Evolutionary conservation across 2,113 vertebrate genomes (phyloP), one percentile per base, ranked within the genome.

Genomic region (Elgaria multicarinata): DNA sequence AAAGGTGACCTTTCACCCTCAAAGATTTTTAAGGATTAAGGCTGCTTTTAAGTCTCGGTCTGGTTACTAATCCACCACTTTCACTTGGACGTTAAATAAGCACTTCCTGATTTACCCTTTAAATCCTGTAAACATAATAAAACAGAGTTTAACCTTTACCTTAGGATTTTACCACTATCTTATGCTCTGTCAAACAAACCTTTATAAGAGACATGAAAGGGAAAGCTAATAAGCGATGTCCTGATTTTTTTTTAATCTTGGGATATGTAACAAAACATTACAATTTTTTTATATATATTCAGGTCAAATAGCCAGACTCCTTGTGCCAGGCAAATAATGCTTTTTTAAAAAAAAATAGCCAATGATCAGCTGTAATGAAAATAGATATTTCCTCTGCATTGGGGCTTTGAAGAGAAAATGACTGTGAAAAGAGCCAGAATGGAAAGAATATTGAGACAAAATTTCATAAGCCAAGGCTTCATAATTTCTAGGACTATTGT

Each of bases 21-120:
- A 95, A 96, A 98, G 98, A 98, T 99, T 98, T 89, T 98, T 95
- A 98, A 96, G 98, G 98, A 99, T 99, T 98, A 99, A 98, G 97
- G 96, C 93, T 91, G 97, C 95, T 97, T 98, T 98, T 98, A 98
- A 98, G 97, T 98, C 97, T 93, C 92, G 94, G 96, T 96, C 96
- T 96, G 95, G 95, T 97, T 97, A 95, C 97, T 98, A 98, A 97
- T 98, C 98, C 96, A 97, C 97, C 97, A 97, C 97, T 98, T 97
- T 98, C 98, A 97, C 97, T 98, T 96, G 20, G 95, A 96, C 97
- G 97, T 98, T 98, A 97, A 98, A 97, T 97, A 97, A 98, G 97
- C 97, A 95, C 96, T 97, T 97, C 97, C 97, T 96, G 96, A 97
- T 97, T 97, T 96, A 97, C 97, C 97, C 97, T 97, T 95, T 98